phyloP scores from a whole-genome alignment of 2,113 vertebrate genomes.

The Empidonax traillii region DNA sequence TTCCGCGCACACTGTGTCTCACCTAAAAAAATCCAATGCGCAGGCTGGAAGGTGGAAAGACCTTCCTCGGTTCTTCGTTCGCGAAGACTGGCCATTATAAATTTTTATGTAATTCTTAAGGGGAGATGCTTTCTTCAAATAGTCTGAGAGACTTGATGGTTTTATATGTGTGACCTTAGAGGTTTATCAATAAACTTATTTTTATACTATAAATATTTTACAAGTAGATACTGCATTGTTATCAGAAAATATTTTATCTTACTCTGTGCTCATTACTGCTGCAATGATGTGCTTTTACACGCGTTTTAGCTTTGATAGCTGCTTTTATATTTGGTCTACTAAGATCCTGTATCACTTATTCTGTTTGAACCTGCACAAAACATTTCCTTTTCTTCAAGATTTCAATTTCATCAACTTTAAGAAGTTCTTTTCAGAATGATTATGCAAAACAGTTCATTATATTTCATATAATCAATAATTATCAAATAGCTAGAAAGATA shows the following conservation, averaged over 20 bases:
- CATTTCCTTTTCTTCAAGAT: neutral
- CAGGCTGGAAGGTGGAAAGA: too few relatives aligned
- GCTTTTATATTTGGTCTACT: neutral
- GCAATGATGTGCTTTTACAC: neutral
- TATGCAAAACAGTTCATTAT: neutral
- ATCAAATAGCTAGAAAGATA: neutral
- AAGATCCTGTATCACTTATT: neutral
- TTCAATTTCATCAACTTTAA: neutral
- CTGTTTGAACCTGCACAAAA: neutral
- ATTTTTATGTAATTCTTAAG: neutral
- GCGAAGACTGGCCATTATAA: neutral
- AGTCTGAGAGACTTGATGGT: neutral
- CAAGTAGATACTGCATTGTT: neutral
- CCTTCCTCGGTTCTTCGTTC: too few relatives aligned
- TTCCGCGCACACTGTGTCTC: too few relatives aligned
- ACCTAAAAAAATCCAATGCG: too few relatives aligned
- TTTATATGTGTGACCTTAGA: accelerated
- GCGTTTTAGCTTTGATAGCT: neutral
- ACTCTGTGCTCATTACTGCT: neutral
- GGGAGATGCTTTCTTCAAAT: neutral
- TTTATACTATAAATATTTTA: neutral
- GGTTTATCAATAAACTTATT: neutral
- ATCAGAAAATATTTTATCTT: neutral
- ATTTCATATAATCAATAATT: neutral
- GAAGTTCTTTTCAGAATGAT: neutral